Percentiles rank a stretch among this genome's conserved stretches.
Evolutionary conservation across 1,140 invertebrate genomes (phyloP).

Genomic region (Eulimnadia texana): DNA sequence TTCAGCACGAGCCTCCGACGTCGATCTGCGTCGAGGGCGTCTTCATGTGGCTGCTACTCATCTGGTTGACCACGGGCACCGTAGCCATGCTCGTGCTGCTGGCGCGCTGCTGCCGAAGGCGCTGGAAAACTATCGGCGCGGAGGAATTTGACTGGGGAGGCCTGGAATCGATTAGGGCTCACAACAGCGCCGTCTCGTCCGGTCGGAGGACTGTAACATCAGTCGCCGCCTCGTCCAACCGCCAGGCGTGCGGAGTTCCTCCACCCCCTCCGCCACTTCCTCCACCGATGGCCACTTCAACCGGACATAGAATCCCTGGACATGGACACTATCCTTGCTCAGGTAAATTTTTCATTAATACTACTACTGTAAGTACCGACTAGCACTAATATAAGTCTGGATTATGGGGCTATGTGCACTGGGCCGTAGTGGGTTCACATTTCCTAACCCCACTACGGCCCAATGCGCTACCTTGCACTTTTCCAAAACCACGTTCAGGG

Average conservation of each 20-base stretch:
- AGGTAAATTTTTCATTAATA: background rate
- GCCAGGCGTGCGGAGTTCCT: background rate
- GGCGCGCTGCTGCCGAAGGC: slow-evolving; percentile 8
- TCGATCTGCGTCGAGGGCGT: slow-evolving; percentile 14
- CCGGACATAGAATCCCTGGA: background rate
- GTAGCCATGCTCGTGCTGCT: slow-evolving; percentile 3
- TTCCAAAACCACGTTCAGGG: too few species aligned
- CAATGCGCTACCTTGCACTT: too few species aligned
- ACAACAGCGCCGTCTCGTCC: background rate
- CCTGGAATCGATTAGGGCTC: slow-evolving; percentile 1
- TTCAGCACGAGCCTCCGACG: background rate
- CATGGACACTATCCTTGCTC: background rate
- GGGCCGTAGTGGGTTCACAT: too few species aligned
- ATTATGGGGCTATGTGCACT: too few species aligned
- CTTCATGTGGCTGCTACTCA: slow-evolving; percentile 8
- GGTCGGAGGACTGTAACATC: background rate
- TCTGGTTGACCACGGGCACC: slow-evolving; percentile 13
- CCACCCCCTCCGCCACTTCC: background rate
- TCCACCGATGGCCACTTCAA: background rate
- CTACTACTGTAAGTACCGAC: too few species aligned
- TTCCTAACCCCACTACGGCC: too few species aligned
- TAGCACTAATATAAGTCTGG: too few species aligned
- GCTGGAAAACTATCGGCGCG: slow-evolving; percentile 7
- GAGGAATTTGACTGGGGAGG: slow-evolving; percentile 13
- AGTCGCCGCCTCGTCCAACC: background rate